phyloP scores from a whole-genome alignment of 37 sponge, comb jelly and placozoan genomes.

The Diacarnus erythraeanus region DNA sequence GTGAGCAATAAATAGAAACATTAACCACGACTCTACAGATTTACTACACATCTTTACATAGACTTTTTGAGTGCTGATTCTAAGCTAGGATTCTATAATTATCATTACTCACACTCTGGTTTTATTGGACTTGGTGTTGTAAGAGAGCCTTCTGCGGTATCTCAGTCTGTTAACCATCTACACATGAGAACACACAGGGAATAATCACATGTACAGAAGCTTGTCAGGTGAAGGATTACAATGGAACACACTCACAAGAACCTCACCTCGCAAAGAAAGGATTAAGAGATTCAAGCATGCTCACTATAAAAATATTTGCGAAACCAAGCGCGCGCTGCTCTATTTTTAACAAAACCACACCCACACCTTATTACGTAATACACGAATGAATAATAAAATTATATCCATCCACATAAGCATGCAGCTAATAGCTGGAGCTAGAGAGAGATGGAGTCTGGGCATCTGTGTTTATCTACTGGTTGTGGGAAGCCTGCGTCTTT shows the following conservation, averaged over 20 bases:
- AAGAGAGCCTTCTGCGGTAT: conserved; percentile 87
- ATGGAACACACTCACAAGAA: conserved; percentile 25
- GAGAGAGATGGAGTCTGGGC: background rate
- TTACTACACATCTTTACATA: background rate
- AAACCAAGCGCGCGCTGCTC: too few species aligned
- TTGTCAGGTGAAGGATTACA: conserved; percentile 1
- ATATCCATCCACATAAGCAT: too few species aligned
- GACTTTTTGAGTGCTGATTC: too few species aligned
- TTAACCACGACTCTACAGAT: background rate
- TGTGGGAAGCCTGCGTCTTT: conserved; percentile 80
- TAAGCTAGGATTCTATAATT: background rate
- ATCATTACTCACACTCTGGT: conserved; percentile 74
- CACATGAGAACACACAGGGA: background rate
- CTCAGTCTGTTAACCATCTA: conserved; percentile 84
- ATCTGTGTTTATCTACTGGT: conserved; percentile 52
- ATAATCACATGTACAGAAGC: background rate
- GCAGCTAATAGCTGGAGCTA: too few species aligned
- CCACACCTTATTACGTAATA: too few species aligned
- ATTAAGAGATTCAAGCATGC: conserved; percentile 43
- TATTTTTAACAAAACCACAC: too few species aligned
- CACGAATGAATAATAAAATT: too few species aligned
- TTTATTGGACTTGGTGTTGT: conserved; percentile 90
- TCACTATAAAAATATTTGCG: conserved; percentile 21
- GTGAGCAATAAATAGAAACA: conserved; percentile 3
- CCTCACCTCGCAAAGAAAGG: conserved; percentile 4